Evolutionary conservation across 1,140 invertebrate genomes (phyloP), one percentile per base, ranked within the genome.

Genomic region (Anadara kagoshimensis): DNA sequence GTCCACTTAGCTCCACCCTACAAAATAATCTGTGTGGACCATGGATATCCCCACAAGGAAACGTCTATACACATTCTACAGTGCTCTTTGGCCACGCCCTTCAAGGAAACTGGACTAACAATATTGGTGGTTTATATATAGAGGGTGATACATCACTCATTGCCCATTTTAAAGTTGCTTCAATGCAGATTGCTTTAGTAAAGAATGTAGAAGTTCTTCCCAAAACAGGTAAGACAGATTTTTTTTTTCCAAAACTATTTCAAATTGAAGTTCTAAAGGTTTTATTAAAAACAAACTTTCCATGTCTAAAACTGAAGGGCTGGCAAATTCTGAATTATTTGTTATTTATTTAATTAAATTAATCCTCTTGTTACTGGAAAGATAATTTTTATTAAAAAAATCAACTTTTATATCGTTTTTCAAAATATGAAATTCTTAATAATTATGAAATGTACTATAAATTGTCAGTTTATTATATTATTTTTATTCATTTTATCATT

Each of bases 111-210:
- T 86, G 84, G 84, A 80, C 77, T 12, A 82, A 76, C 56, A 12
- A 45, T 16, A 63, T 86, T 12, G 36, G 56, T 0, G 84, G 84
- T 8, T 63, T 86, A 0, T 81, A 80, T 49, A 43, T 69, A 8
- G 47, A 44, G 5, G 79, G 83, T 8, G 49, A 75, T 0, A 81
- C 79, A 7, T 81, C 82, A 10, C 18, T 86, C 1, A 84, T 86
- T 22, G 81, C 83, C 1, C 85, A 86, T 69, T 86, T 82, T 68
- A 84, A 84, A 67, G 63, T 86, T 4, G 85, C 81, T 29, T 76
- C 74, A 4, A 79, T 82, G 71, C 81, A 82, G 26, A 62, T 86
- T 5, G 85, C 82, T 0, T 57, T 86, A 12, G 73, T 83, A 7
- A 80, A 78, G 54, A 61, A 64, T 22, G 26, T 81, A 8, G 77